phyloP scores from a whole-genome alignment of 1,140 invertebrate genomes.

The Neomicropteryx cornuta region DNA sequence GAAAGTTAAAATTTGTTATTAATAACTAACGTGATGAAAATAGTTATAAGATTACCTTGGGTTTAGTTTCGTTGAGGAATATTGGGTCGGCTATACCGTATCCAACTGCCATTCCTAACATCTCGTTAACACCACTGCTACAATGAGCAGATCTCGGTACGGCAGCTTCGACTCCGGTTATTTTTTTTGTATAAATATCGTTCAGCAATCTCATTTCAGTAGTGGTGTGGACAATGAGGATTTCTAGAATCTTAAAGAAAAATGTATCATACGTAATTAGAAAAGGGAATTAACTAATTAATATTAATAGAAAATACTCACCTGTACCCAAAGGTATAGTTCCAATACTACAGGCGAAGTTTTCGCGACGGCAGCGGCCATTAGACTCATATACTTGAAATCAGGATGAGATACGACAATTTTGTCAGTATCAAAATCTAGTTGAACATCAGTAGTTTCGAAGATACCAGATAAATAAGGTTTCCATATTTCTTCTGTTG shows the following conservation, averaged over 20 bases:
- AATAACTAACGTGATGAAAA: too few relatives aligned
- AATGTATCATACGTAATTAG: background rate
- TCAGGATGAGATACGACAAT: conserved; percentile 47
- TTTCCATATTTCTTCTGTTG: conserved; percentile 44
- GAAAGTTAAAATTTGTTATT: too few relatives aligned
- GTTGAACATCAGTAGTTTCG: conserved; percentile 37
- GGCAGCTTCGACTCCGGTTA: conserved; percentile 24
- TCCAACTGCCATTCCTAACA: conserved; percentile 57
- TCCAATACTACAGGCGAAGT: conserved; percentile 44
- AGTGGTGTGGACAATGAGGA: conserved; percentile 50
- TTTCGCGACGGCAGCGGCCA: conserved; percentile 42
- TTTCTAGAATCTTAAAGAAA: conserved; percentile 41
- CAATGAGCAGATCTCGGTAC: conserved; percentile 47
- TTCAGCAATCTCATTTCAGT: conserved; percentile 39
- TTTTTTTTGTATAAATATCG: conserved; percentile 28
- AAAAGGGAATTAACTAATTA: conserved; percentile 6
- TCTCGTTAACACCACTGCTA: conserved; percentile 47
- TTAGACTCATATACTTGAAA: conserved; percentile 46
- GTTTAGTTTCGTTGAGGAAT: conserved; percentile 42
- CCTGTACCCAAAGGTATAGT: conserved; percentile 56
- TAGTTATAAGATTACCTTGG: too few relatives aligned
- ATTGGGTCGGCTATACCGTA: conserved; percentile 46
- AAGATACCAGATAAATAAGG: conserved; percentile 51
- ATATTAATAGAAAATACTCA: conserved; percentile 32
- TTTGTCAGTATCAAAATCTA: conserved; percentile 39